A percentile compares a stretch with the other conserved stretches of the same genome.
Evolutionary conservation across 2,888 invertebrate species (phyloP).

Genomic region (Drosophila kuntzei): DNA sequence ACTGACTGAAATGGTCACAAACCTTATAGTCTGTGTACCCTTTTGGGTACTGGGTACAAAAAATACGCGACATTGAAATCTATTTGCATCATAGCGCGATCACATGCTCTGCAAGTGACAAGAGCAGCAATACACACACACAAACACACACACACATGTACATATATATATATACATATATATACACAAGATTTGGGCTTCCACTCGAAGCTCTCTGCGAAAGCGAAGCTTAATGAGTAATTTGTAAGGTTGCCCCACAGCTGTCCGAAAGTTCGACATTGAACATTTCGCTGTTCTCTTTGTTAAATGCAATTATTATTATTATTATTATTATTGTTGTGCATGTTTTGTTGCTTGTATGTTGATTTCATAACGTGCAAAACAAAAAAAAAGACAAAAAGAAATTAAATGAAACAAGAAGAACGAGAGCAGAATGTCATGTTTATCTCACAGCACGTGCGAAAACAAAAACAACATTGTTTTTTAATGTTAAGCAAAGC

Average conservation of each 20-base stretch:
- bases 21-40: neutral
- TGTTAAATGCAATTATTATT: slow-evolving; percentile 44
- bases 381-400: slow-evolving; percentile 13
- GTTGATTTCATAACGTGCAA: slow-evolving; percentile 66
- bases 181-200: neutral
- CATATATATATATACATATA: neutral
- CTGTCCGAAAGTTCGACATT: slow-evolving; percentile 50
- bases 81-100: slow-evolving; percentile 61
- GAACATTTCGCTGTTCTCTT: slow-evolving; percentile 46
- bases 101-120: slow-evolving; percentile 47
- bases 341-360: slow-evolving; percentile 62
- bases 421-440: slow-evolving; percentile 44
- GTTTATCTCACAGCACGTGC: slow-evolving; percentile 77
- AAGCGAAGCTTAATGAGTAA: slow-evolving; percentile 14
- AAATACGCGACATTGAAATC: slow-evolving; percentile 55
- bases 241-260: slow-evolving; percentile 1
- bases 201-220: slow-evolving; percentile 10
- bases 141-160: neutral
- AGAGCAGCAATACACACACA: slow-evolving; percentile 10
- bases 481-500: slow-evolving; percentile 68
- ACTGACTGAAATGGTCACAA: no score
- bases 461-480: slow-evolving; percentile 64
- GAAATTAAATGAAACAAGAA: slow-evolving; percentile 38
- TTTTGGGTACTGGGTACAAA: slow-evolving; percentile 12
- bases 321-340: slow-evolving; percentile 40